Percentiles rank a stretch among this genome's conserved stretches.
Conservation (phyloP, 1,140 invertebrate species). For the Solenopsis invicta region DNA sequence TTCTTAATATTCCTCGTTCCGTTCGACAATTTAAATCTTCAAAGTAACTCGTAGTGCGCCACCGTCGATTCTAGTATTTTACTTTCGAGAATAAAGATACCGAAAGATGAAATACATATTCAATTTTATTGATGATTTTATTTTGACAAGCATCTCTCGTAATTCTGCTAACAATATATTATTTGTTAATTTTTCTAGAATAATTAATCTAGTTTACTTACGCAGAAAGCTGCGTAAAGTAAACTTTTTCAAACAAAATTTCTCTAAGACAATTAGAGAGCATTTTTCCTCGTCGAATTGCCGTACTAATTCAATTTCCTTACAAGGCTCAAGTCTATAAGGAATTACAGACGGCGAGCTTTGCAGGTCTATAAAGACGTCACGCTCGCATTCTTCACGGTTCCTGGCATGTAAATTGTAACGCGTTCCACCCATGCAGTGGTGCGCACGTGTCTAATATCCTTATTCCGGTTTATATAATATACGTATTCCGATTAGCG, state of each 20-base stretch:
- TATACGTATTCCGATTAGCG: conserved; percentile 72
- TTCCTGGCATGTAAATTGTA: conserved; percentile 68
- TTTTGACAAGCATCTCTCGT: background rate
- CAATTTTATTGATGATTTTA: background rate
- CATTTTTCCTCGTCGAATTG: background rate
- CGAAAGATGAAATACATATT: background rate
- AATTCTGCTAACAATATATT: background rate
- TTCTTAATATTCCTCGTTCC: background rate
- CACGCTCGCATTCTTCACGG: conserved; percentile 68
- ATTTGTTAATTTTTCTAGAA: background rate
- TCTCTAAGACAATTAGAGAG: background rate
- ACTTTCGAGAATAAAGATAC: background rate
- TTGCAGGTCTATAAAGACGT: conserved; percentile 62
- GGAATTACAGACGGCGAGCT: background rate
- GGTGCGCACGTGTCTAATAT: conserved; percentile 74
- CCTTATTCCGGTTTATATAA: conserved; percentile 70
- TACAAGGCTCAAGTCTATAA: background rate
- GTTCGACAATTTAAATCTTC: background rate
- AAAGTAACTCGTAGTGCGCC: background rate
- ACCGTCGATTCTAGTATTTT: background rate
- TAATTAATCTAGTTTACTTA: too few species aligned
- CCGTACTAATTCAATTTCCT: background rate
- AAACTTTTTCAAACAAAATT: background rate
- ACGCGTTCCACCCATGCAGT: conserved; percentile 38
- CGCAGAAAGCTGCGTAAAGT: background rate